Evolutionary conservation across 2,797 vertebrate genomes (phyloP).

Genomic region (Odontamblyopus rebecca): DNA sequence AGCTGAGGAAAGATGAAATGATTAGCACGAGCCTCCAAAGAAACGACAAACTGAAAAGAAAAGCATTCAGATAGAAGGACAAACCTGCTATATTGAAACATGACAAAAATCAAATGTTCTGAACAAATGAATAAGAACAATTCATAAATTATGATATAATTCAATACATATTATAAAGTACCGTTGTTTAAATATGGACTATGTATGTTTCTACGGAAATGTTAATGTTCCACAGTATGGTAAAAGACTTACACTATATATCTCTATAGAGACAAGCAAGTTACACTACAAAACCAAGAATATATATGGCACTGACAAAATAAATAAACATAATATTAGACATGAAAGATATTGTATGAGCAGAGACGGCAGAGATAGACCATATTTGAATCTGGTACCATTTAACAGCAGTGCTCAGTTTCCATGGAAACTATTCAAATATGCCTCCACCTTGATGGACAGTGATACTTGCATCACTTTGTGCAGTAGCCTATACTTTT

Average conservation of each 20-base stretch:
- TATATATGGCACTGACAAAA: no score
- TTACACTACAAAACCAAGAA: no score
- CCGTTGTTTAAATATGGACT: no score
- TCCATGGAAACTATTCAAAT: constrained; percentile 83
- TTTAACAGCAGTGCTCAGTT: constrained; percentile 70
- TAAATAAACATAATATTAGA: constrained; percentile 35
- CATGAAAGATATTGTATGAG: background rate
- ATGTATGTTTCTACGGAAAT: no score
- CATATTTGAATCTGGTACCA: constrained; percentile 42
- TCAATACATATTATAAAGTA: no score
- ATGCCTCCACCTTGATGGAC: constrained; percentile 71
- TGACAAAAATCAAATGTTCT: no score
- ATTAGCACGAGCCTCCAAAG: constrained; percentile 48
- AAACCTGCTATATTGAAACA: background rate
- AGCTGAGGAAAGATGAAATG: constrained; percentile 50
- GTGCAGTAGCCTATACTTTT: constrained; percentile 12
- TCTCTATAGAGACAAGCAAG: no score
- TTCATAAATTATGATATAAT: no score
- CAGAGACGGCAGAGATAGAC: constrained; percentile 29
- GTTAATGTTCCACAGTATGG: no score
- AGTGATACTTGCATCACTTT: constrained; percentile 47
- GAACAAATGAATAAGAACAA: no score
- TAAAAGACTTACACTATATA: no score
- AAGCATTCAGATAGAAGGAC: constrained; percentile 10
- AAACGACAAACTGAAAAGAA: constrained; percentile 20